Evolutionary conservation across 2,797 vertebrate species (phyloP).

Genomic region (Anabacerthia variegaticeps): DNA sequence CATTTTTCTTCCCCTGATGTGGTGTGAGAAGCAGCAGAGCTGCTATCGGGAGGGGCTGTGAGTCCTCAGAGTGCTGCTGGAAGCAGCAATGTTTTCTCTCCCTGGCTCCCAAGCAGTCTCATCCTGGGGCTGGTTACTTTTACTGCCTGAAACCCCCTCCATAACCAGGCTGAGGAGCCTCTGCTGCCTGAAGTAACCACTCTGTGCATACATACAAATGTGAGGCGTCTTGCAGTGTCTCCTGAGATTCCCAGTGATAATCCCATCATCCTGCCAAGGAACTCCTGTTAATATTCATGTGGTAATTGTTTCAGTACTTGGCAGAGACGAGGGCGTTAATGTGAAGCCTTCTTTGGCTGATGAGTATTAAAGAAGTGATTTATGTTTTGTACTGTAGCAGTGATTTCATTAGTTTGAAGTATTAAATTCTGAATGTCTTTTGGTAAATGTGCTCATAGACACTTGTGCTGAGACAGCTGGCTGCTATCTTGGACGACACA

Average conservation of each 20-base stretch:
- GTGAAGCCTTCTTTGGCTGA: background rate
- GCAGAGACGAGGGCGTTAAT: background rate
- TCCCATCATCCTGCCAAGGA: background rate
- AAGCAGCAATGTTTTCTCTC: background rate
- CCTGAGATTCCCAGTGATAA: background rate
- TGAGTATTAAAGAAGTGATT: background rate
- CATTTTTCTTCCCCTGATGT: background rate
- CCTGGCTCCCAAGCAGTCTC: background rate
- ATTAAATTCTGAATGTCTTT: background rate
- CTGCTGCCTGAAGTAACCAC: background rate
- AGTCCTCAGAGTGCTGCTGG: background rate
- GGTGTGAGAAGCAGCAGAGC: background rate
- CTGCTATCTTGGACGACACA: background rate
- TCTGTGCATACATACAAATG: background rate
- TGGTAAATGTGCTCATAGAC: background rate
- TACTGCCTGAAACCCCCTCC: rapidly evolving
- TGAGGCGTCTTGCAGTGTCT: background rate
- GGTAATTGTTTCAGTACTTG: constrained; percentile 5
- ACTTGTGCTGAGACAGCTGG: background rate
- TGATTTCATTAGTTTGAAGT: background rate
- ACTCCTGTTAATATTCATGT: background rate
- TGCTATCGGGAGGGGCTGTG: background rate
- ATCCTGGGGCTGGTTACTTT: background rate
- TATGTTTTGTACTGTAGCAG: background rate
- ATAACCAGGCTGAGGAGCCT: background rate